Conservation (phyloP, 2,888 invertebrate genomes). For the Cetonia aurata region DNA sequence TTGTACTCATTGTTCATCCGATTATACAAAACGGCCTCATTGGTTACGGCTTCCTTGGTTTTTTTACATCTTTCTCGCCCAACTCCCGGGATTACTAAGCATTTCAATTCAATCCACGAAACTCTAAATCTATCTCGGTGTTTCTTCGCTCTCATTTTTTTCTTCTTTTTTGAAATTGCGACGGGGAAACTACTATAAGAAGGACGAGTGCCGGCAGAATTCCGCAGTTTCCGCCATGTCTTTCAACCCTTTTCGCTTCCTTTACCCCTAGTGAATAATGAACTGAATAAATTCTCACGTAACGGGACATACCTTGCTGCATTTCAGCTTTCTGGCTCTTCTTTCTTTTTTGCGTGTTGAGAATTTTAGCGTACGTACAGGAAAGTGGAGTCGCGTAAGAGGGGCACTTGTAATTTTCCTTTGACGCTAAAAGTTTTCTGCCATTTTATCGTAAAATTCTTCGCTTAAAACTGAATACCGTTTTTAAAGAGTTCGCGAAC, state of each 20-base stretch:
- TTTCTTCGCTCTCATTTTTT: neutral
- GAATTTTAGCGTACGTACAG: too few species aligned
- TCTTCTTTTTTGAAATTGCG: neutral
- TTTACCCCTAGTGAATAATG: constrained; percentile 10
- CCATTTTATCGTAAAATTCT: too few species aligned
- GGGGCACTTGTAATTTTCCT: too few species aligned
- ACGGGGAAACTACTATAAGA: neutral
- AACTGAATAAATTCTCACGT: constrained; percentile 16
- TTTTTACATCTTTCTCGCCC: neutral
- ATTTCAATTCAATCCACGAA: neutral
- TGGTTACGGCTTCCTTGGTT: neutral
- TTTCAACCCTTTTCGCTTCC: constrained; percentile 16
- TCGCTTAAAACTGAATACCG: too few species aligned
- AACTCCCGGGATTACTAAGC: neutral
- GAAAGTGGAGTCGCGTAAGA: too few species aligned
- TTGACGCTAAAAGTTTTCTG: too few species aligned
- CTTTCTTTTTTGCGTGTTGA: too few species aligned
- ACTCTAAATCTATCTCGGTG: neutral
- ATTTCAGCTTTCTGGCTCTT: neutral
- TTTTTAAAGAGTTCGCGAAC: too few species aligned
- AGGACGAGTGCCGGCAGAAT: constrained; percentile 14
- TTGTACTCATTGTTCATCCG: too few species aligned
- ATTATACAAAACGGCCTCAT: too few species aligned
- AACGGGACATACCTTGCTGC: constrained; percentile 4
- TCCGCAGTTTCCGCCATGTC: constrained; percentile 19